Evolutionary conservation across 2,797 vertebrate species (phyloP), one percentile per base, ranked within the genome.

Genomic region (Mormyrops attenuatus): DNA sequence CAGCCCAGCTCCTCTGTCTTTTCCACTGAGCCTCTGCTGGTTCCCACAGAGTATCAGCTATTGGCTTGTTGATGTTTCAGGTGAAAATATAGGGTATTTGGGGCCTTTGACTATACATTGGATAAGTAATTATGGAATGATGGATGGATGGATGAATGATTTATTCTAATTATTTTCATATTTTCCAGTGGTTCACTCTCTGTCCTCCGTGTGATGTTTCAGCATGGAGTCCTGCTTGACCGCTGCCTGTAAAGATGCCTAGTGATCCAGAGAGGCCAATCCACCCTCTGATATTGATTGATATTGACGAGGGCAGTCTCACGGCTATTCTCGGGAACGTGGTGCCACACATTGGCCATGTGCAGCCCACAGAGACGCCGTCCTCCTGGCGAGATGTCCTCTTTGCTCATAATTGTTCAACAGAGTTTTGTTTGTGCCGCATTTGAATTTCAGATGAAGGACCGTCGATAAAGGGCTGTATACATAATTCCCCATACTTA

Each of bases 211-310:
- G 66, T 73, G 66, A 38, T 15, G 63, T 30, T 69, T 30, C 26
- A 13, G 63, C 9, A 34, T 34, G 8, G 11, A 85, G 7, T 73
- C 88, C 89, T 88, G 90, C 91, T 55, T 91, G 90, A 90, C 41
- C n/a, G 90, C 63, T 52, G 89, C 91, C 93, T 92, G 77, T 89
- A 91, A 87, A 82, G 90, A 91, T 34, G 80, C 66, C 69, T 88
- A 52, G n/a, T 91, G 17, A 92, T 92, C 84, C 88, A 90, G 91
- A 90, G 87, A 86, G 44, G 8, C 50, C 38, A 55, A 20, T 87
- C 34, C n/a, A 73, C 41, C 49, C 50, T 66, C 49, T 20, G 20
- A 44, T 87, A 13, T 77, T 73, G 57, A 17, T 15, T 53, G 5
- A 22, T 44, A 86, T 49, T 69, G 60, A 73, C 8, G 44, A 63